Evolutionary conservation across 2,888 invertebrate genomes (phyloP).

Genomic region (Phaedon cochleariae): DNA sequence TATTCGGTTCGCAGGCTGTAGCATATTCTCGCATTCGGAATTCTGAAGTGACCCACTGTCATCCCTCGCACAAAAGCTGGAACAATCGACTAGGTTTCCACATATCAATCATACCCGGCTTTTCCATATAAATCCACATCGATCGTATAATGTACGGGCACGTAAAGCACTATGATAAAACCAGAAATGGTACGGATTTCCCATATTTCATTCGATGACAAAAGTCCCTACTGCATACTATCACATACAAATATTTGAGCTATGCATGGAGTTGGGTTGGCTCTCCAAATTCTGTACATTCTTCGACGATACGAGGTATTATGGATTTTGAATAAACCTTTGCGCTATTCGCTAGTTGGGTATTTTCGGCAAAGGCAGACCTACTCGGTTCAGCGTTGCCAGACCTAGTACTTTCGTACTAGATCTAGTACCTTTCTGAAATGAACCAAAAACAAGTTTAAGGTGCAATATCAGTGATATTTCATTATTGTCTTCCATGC

Average conservation of each 20-base stretch:
- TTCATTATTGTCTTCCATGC: too few species aligned
- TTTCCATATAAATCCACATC: constrained; percentile 8
- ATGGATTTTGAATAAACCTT: constrained; percentile 28
- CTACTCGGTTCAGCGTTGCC: neutral
- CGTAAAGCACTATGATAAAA: constrained; percentile 8
- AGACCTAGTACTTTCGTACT: too few species aligned
- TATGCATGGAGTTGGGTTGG: constrained; percentile 26
- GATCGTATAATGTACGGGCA: constrained; percentile 8
- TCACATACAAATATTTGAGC: constrained; percentile 31
- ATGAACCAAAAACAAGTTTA: too few species aligned
- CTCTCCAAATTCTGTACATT: constrained; percentile 31
- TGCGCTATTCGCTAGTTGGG: constrained; percentile 17
- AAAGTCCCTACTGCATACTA: constrained; percentile 26
- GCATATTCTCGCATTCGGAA: neutral
- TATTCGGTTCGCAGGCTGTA: too few species aligned
- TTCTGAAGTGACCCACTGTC: neutral
- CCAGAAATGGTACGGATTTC: constrained; percentile 23
- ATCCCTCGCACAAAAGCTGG: neutral
- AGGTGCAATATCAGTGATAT: too few species aligned
- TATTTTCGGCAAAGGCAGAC: neutral
- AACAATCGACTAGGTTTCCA: neutral
- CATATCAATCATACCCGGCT: constrained; percentile 14
- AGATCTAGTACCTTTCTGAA: neutral
- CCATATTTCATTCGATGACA: constrained; percentile 30
- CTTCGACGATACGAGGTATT: constrained; percentile 26